Conservation (phyloP, 2,113 vertebrate genomes). For the Tretioscincus oriximinensis region DNA sequence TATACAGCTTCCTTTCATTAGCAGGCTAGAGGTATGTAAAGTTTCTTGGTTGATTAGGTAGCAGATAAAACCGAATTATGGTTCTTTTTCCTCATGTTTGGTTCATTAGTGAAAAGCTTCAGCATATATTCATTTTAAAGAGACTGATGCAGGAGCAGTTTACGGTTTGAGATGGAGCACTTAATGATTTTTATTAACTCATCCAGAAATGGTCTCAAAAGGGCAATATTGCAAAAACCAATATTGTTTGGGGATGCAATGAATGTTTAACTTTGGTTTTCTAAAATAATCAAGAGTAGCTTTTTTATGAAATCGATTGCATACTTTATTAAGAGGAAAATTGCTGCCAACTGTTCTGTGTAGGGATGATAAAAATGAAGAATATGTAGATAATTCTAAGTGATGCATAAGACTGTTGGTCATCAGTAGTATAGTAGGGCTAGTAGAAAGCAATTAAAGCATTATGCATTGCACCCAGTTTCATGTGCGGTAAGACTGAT, state of each 20-base stretch:
- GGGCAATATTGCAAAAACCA: neutral
- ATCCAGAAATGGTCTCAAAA: neutral
- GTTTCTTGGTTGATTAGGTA: slow-evolving; percentile 1
- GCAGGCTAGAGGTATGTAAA: neutral
- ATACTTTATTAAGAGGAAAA: neutral
- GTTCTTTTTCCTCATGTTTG: neutral
- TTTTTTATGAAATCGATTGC: neutral
- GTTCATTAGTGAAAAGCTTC: neutral
- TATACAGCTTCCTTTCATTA: neutral
- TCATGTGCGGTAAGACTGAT: neutral
- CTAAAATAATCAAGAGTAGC: neutral
- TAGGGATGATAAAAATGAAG: slow-evolving; percentile 1
- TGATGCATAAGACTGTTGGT: neutral
- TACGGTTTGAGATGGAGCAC: neutral
- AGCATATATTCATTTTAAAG: neutral
- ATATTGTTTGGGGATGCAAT: neutral
- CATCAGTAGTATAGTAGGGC: neutral
- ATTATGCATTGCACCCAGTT: neutral
- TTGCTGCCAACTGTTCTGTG: neutral
- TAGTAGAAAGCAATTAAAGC: neutral
- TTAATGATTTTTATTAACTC: neutral
- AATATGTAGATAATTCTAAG: neutral
- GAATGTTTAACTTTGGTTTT: neutral
- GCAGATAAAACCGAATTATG: neutral
- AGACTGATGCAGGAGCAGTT: neutral